Evolutionary conservation across 2,797 vertebrate genomes (phyloP).

Genomic region (Fundulus diaphanus): DNA sequence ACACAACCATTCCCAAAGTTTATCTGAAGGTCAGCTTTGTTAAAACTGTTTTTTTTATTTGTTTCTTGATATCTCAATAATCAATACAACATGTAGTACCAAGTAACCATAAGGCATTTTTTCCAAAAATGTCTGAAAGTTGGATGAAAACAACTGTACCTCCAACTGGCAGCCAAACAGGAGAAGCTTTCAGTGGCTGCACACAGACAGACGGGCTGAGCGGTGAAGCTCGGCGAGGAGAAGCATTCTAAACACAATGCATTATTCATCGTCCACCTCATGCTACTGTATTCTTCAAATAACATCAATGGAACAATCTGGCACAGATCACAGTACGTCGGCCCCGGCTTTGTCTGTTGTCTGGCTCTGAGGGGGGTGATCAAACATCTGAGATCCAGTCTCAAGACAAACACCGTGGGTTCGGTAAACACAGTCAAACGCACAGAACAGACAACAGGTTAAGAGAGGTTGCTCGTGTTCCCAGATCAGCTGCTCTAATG

Average conservation of each 20-base stretch:
- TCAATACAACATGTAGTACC: background rate
- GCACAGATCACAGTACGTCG: slow-evolving; percentile 66
- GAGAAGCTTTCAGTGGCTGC: slow-evolving; percentile 25
- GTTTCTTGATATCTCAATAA: background rate
- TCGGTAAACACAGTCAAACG: background rate
- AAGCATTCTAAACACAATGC: slow-evolving; percentile 35
- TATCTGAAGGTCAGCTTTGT: background rate
- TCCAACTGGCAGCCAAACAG: slow-evolving; percentile 38
- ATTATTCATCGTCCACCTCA: slow-evolving; percentile 56
- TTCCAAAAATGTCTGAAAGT: background rate
- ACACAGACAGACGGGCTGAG: background rate
- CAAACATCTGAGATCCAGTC: slow-evolving; percentile 28
- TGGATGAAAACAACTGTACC: slow-evolving; percentile 26
- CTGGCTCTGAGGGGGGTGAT: slow-evolving; percentile 50
- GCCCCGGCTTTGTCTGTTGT: slow-evolving; percentile 38
- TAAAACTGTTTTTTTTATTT: background rate
- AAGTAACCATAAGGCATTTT: background rate
- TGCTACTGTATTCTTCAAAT: slow-evolving; percentile 51
- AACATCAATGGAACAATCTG: slow-evolving; percentile 52
- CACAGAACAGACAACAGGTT: background rate
- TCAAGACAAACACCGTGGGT: background rate
- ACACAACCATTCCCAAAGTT: background rate
- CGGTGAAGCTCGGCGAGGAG: slow-evolving; percentile 11
- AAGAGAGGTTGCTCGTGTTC: background rate
- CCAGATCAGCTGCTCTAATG: background rate